Base-by-base conservation (phyloP, 2,888 invertebrate species). In the Noctua pronuba region DNA sequence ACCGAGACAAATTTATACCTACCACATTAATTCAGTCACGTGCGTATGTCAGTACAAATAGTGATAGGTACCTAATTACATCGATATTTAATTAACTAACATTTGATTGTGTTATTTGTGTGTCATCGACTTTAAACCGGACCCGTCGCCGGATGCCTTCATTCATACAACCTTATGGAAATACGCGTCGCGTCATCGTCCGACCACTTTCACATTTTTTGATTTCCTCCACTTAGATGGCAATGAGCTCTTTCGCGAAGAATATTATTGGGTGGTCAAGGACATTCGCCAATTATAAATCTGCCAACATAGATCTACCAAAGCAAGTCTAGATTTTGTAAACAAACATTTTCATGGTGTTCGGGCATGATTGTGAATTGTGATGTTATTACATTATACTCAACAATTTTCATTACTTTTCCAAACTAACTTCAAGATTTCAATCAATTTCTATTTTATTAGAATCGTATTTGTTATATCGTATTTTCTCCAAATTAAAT, bases 161-260 rank as follows among this genome's bases (percentile, higher is more conserved):
- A 88, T 88, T 88, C 87, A 86, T 88, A 86, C 83, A 84, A 83
- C 88, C 89, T 90, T 92, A 92, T 91, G 90, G 89, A 90, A 90
- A 91, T 89, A 89, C 89, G 88, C 82, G 88, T 88, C 89, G 88
- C 92, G 90, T 91, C 92, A 92, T 89, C 86, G 87, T 86, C 86
- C 88, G 88, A 90, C 88, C 91, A 92, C 94, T 94, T 94, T 93
- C 93, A 92, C 92, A 92, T 92, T 91, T 90, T 89, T 91, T 88
- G 75, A 89, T 91, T 89, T 89, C 88, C 88, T 88, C 84, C 83
- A 83, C 88, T 85, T 84, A 88, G 83, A 82, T 83, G 79, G 75
- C 52, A 80, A 75, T 76, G 78, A 41, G 77, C 46, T 86, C 52
- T 77, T 88, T 72, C 73, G 72, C 69, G 62, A 28, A 31, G 52